Evolutionary conservation across 2,797 vertebrate genomes (phyloP).

Genomic region (Selene dorsalis): DNA sequence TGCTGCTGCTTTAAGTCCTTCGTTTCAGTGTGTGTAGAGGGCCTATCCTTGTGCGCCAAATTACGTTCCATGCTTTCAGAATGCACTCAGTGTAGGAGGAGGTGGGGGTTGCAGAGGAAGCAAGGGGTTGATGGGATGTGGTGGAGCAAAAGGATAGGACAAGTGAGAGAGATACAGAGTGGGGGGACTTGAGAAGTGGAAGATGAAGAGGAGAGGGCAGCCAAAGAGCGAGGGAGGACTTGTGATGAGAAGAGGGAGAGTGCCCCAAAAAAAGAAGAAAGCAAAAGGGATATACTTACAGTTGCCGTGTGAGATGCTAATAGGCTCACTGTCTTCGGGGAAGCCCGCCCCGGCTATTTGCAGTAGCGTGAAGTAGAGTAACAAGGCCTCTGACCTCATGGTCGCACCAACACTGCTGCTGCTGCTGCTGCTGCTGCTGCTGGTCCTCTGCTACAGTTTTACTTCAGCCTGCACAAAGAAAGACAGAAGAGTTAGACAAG

Average conservation of each 20-base stretch:
- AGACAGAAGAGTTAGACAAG: slow-evolving; percentile 21
- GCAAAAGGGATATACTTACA: slow-evolving; percentile 86
- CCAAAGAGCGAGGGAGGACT: slow-evolving; percentile 38
- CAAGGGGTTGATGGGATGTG: slow-evolving; percentile 55
- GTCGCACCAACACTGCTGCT: slow-evolving; percentile 87
- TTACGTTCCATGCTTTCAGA: slow-evolving; percentile 75
- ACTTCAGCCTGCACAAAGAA: slow-evolving; percentile 89
- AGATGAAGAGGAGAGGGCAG: slow-evolving; percentile 50
- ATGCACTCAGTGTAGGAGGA: slow-evolving; percentile 47
- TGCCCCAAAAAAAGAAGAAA: slow-evolving; percentile 1
- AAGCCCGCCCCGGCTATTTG: slow-evolving; percentile 95
- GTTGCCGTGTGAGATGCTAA: slow-evolving; percentile 99
- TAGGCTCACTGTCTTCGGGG: slow-evolving; percentile 99
- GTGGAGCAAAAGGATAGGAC: slow-evolving; percentile 51
- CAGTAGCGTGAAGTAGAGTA: slow-evolving; percentile 98
- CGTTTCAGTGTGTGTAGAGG: slow-evolving; percentile 71
- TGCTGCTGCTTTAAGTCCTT: slow-evolving; percentile 78
- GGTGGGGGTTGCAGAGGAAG: slow-evolving; percentile 41
- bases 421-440: slow-evolving; percentile 81
- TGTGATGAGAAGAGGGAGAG: slow-evolving; percentile 47
- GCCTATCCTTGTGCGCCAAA: slow-evolving; percentile 74
- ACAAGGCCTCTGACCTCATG: slow-evolving; percentile 99
- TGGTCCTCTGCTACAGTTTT: slow-evolving; percentile 85
- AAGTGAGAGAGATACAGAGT: slow-evolving; percentile 54
- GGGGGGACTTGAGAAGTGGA: slow-evolving; percentile 40